A percentile compares a stretch with the other conserved stretches of the same genome.
These are phyloP conservation scores for Trissoscelio sp. DNA, from an alignment of 2,888 invertebrate species.

Conservation along the genomic window DNA sequence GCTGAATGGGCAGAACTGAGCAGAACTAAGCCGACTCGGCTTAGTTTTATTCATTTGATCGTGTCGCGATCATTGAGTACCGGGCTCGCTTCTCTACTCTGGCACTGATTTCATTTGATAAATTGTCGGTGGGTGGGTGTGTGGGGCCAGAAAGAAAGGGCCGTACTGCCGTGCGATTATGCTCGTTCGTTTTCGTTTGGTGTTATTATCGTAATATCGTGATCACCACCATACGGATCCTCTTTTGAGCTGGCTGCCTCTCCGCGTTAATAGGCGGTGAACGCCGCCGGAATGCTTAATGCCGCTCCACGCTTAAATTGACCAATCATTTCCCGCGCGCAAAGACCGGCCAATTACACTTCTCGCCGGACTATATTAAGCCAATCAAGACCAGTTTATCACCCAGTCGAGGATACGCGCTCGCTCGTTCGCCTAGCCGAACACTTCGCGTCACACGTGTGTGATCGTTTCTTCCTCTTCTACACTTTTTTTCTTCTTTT, in stretches of 20 bases:
- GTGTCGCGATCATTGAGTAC: slow-evolving; percentile 69
- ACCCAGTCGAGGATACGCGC: slow-evolving; percentile 85
- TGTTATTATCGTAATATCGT: slow-evolving; percentile 61
- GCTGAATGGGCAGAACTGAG: slow-evolving; percentile 66
- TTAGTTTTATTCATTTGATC: slow-evolving; percentile 55
- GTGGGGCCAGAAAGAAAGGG: slow-evolving; percentile 67
- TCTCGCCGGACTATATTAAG: slow-evolving; percentile 87
- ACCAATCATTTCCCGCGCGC: slow-evolving; percentile 84
- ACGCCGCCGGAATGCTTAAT: slow-evolving; percentile 83
- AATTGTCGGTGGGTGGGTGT: no score
- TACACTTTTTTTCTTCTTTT: neutral
- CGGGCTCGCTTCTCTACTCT: slow-evolving; percentile 54
- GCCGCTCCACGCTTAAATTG: slow-evolving; percentile 83
- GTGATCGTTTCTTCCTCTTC: slow-evolving; percentile 28
- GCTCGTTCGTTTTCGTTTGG: slow-evolving; percentile 60
- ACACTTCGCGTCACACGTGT: slow-evolving; percentile 48
- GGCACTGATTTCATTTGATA: slow-evolving; percentile 82
- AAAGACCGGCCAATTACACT: slow-evolving; percentile 86
- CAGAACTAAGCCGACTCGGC: slow-evolving; percentile 54
- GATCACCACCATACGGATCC: slow-evolving; percentile 58
- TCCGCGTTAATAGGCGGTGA: slow-evolving; percentile 81
- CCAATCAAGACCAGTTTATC: slow-evolving; percentile 87
- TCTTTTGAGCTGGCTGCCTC: slow-evolving; percentile 49
- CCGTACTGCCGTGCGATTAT: slow-evolving; percentile 52
- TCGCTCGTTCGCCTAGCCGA: slow-evolving; percentile 76